Evolutionary conservation across 2,888 invertebrate genomes (phyloP), one percentile per base, ranked within the genome.

Genomic region (Trilocha varians): DNA sequence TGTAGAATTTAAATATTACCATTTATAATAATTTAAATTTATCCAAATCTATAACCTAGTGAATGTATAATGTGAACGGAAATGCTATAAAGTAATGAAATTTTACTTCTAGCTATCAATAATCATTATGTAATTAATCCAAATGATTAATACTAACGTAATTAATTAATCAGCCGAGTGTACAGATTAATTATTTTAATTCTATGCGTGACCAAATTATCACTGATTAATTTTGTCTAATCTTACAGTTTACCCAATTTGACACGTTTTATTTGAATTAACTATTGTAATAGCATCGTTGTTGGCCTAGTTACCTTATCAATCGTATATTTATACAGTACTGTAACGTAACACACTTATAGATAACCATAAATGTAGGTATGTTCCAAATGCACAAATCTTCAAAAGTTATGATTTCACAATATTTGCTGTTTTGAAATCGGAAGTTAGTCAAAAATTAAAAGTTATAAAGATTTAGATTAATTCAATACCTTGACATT

Each of bases 161-260:
- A 3, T 3, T 25, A 25, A 25, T 25, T 11, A 6, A 25, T 11
- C 25, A 25, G 11, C 6, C 11, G 11, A 25, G 6, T 11, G 11
- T 9, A 25, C 25, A 25, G 2, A 25, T 38, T 40, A 56, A 64
- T 62, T 59, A 55, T 47, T 46, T 49, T 62, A 69, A 64, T 53
- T 48, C 51, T 16, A 32, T 70, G 57, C 72, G 69, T 72, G 70
- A 72, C 64, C 43, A 40, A 38, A 37, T 67, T 69, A 75, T 71
- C 65, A 43, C 13, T 43, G 59, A 65, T 68, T 58, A 45, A 39
- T 25, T 25, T 25, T 25, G 25, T 25, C 25, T 25, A 25, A 25
- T 25, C 25, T 25, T 5, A 39, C 33, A 13, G 25, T 2, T 25
- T 25, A 11, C 25, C 25, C 25, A 25, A 25, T 25, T 25, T 25